Base-by-base conservation (phyloP, 2,113 vertebrate genomes). In the Cariama cristata region DNA sequence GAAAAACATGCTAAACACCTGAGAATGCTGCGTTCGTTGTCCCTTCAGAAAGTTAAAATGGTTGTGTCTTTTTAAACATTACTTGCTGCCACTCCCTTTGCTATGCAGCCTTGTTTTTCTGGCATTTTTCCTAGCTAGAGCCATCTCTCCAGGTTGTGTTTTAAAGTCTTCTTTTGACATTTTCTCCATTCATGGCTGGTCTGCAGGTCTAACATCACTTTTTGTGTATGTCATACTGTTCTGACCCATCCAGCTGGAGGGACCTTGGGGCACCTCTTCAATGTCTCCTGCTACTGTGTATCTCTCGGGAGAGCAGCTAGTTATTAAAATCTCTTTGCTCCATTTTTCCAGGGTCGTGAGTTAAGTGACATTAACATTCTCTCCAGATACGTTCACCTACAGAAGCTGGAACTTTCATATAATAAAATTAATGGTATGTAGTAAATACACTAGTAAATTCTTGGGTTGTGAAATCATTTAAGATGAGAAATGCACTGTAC, bases 341-440 rank as follows among this genome's bases (percentile, higher is more conserved):
- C 97, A 44, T 94, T 79, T 97, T 95, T 68, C n/a, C 95, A 99
- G 99, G 97, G 91, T 63, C 96, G 27, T 49, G 97, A 95, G 56
- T 97, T 99, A 85, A 96, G 64, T 9, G 98, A 99, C 73, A 47
- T 99, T 85, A 98, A 95, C 62, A 88, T 99, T 94, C 98, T 99
- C 89, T 98, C 93, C 88, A 97, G 88, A 72, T 99, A 99, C 13
- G 3, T 98, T 82, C 98, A 99, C 97, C 98, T 99, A 7, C 98
- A 99, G 95, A 99, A 99, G 95, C 95, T 99, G 95, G 98, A 99
- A n/a, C 96, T 99, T 88, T 98, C 99, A 42, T 75, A 89, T 96
- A 99, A 99, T 98, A 99, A 98, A 98, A 99, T 99, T 74, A 98
- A 97, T 98, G 99, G 99, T 99, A 98, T 26, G 98, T 97, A 86